phyloP scores from a whole-genome alignment of 2,113 vertebrate genomes.

The Spilogale gracilis region DNA sequence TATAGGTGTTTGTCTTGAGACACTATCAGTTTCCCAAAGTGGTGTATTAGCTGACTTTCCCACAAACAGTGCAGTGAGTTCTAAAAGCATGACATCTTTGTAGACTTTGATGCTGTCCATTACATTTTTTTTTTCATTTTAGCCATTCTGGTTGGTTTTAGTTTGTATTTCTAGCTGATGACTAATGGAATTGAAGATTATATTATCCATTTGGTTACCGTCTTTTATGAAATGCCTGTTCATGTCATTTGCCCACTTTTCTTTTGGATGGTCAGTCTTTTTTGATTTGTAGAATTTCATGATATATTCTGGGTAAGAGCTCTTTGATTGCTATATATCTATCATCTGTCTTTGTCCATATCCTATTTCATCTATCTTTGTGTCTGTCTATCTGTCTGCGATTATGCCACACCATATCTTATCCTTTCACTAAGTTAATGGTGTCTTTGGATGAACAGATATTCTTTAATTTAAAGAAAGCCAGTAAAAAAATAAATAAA shows the following conservation, averaged over 20 bases:
- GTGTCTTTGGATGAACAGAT: neutral
- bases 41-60: neutral
- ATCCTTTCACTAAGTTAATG: neutral
- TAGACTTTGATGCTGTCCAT: neutral
- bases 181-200: neutral
- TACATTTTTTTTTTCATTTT: neutral
- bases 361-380: neutral
- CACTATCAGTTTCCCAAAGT: neutral
- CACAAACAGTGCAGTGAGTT: neutral
- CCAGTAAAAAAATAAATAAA: no score
- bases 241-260: neutral
- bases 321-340: neutral
- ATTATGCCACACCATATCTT: neutral
- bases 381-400: neutral
- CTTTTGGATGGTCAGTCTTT: neutral
- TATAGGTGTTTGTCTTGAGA: neutral
- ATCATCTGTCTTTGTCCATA: neutral
- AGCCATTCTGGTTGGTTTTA: neutral
- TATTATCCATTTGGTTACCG: neutral
- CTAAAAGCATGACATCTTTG: neutral
- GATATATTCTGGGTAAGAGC: neutral
- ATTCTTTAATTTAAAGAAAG: neutral
- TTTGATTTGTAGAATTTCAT: neutral
- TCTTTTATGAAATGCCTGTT: neutral
- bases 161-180: neutral